Evolutionary conservation across 2,888 invertebrate species (phyloP).

Genomic region (Eristalis arbustorum): DNA sequence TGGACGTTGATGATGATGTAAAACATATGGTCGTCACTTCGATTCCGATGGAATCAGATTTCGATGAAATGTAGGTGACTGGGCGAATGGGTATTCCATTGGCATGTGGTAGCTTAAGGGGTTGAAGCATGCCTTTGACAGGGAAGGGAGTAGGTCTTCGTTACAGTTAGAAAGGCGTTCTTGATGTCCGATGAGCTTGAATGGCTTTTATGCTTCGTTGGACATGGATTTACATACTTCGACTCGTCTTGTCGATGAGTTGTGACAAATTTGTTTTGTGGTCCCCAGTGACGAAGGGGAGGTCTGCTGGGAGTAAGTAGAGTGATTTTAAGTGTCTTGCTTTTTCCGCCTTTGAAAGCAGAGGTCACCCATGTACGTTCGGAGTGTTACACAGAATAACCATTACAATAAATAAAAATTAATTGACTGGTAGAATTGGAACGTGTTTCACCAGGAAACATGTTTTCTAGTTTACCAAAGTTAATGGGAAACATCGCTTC

Average conservation of each 20-base stretch:
- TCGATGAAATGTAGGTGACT: slow-evolving; percentile 21
- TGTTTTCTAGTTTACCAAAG: too few species aligned
- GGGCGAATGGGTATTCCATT: slow-evolving; percentile 6
- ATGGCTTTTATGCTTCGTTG: not conserved
- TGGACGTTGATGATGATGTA: slow-evolving; percentile 28
- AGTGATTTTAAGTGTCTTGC: not conserved
- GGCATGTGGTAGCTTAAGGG: slow-evolving; percentile 6
- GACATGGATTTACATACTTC: not conserved
- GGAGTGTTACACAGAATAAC: too few species aligned
- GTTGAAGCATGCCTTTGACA: not conserved
- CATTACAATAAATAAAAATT: too few species aligned
- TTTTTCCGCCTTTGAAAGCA: not conserved
- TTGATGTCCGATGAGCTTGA: not conserved
- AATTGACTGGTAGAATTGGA: too few species aligned
- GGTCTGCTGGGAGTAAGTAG: not conserved
- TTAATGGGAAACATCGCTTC: too few species aligned
- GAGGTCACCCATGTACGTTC: too few species aligned
- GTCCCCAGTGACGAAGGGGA: not conserved
- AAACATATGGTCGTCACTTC: slow-evolving; percentile 44
- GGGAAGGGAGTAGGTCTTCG: not conserved
- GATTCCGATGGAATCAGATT: slow-evolving; percentile 35
- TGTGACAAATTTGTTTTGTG: not conserved
- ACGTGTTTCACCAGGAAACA: too few species aligned
- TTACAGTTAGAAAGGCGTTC: not conserved
- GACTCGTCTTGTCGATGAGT: not conserved